Conservation (phyloP, 1,140 invertebrate species). For the Atta texana region DNA sequence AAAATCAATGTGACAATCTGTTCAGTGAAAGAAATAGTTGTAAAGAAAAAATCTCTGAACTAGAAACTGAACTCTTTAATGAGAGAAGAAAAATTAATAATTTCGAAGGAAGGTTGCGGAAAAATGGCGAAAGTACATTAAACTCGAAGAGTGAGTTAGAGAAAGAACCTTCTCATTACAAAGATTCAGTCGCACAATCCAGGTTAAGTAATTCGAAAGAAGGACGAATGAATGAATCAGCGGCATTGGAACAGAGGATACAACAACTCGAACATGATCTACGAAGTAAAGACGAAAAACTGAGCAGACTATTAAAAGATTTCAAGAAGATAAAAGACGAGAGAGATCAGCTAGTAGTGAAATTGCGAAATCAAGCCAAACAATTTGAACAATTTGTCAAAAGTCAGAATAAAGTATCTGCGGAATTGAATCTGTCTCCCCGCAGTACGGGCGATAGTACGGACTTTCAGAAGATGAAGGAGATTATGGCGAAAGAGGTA, state of each 20-base stretch:
- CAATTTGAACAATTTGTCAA: constrained; percentile 82
- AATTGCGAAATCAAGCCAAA: constrained; percentile 82
- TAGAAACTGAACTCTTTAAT: constrained; percentile 78
- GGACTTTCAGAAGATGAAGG: constrained; percentile 82
- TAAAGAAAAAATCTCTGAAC: constrained; percentile 77
- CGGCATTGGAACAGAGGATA: constrained; percentile 72
- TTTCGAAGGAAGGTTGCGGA: constrained; percentile 74
- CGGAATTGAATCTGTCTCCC: constrained; percentile 80
- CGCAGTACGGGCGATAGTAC: constrained; percentile 73
- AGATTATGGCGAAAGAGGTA: constrained; percentile 78
- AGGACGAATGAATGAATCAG: constrained; percentile 62
- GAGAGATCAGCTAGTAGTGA: constrained; percentile 78
- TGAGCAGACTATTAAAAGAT: constrained; percentile 76
- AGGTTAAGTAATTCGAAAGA: constrained; percentile 73
- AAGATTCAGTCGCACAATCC: constrained; percentile 73
- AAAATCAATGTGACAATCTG: constrained; percentile 76
- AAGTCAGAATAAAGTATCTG: constrained; percentile 80
- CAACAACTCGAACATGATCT: constrained; percentile 80
- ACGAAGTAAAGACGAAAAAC: constrained; percentile 75
- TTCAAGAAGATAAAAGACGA: constrained; percentile 81
- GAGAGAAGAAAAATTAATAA: constrained; percentile 69
- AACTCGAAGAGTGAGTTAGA: constrained; percentile 73
- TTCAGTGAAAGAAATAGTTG: constrained; percentile 74
- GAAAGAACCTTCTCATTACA: constrained; percentile 77
- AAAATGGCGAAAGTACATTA: constrained; percentile 53